Evolutionary conservation across 2,113 vertebrate species (phyloP).

Genomic region (Aphyosemion australe): DNA sequence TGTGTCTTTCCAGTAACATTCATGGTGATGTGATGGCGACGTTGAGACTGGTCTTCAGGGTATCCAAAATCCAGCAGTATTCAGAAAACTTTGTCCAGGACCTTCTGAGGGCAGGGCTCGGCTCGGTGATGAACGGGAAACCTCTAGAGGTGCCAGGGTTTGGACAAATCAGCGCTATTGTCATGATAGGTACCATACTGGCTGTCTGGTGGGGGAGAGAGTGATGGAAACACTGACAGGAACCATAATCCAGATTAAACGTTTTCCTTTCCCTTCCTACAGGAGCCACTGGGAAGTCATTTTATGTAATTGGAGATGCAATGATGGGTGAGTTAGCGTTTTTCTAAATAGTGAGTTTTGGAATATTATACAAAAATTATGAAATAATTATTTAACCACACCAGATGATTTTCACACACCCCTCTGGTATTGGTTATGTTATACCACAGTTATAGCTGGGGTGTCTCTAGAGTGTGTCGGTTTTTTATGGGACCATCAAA

Average conservation of each 20-base stretch:
- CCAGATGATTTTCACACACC: too few species aligned
- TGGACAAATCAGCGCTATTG: constrained; percentile 81
- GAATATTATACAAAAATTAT: too few species aligned
- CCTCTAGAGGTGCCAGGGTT: constrained; percentile 80
- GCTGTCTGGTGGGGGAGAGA: background rate
- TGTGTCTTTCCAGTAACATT: constrained; percentile 73
- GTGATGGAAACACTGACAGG: too few species aligned
- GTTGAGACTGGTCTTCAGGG: constrained; percentile 81
- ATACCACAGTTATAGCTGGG: too few species aligned
- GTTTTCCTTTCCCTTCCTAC: constrained; percentile 16
- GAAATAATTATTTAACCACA: too few species aligned
- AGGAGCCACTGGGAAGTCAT: constrained; percentile 81
- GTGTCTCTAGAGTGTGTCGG: too few species aligned
- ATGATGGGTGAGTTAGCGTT: constrained; percentile 72
- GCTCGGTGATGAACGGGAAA: constrained; percentile 61
- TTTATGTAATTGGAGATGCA: constrained; percentile 73
- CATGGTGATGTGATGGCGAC: constrained; percentile 82
- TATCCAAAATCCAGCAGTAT: constrained; percentile 69
- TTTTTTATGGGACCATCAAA: too few species aligned
- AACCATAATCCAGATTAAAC: background rate
- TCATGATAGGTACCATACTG: constrained; percentile 79
- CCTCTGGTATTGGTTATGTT: too few species aligned
- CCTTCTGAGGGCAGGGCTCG: constrained; percentile 80
- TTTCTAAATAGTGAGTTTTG: too few species aligned
- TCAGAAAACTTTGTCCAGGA: constrained; percentile 79